Conservation (phyloP, 2,797 vertebrate species). For the Salmo trutta region DNA sequence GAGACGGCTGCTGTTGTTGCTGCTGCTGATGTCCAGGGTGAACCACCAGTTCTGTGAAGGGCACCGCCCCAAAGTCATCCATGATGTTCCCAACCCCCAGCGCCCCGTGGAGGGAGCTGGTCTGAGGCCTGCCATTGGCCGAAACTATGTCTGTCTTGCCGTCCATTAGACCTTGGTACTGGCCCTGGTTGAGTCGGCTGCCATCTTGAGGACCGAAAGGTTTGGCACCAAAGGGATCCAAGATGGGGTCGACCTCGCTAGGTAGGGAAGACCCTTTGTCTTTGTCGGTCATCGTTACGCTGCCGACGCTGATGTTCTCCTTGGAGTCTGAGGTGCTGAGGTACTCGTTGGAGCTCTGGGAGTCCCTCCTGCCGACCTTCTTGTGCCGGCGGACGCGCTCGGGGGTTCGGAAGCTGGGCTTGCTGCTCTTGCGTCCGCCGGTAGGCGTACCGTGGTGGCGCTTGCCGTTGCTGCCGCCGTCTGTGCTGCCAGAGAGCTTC, state of each 20-base stretch:
- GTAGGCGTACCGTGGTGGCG: constrained; percentile 91
- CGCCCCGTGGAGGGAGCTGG: constrained; percentile 71
- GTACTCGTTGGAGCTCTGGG: constrained; percentile 96
- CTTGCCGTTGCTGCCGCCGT: constrained; percentile 83
- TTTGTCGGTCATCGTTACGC: constrained; percentile 74
- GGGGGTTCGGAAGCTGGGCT: constrained; percentile 88
- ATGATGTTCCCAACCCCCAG: constrained; percentile 76
- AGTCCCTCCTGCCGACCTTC: constrained; percentile 88
- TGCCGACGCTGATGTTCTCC: constrained; percentile 90
- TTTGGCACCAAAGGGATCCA: constrained; percentile 93
- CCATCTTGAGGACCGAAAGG: constrained; percentile 88
- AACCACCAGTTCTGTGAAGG: constrained; percentile 89
- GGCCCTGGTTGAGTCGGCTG: constrained; percentile 75
- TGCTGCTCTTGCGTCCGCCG: constrained; percentile 79
- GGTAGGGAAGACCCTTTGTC: constrained; percentile 78
- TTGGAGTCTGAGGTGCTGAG: constrained; percentile 92
- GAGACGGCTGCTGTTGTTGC: constrained; percentile 39
- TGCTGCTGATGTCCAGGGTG: constrained; percentile 60
- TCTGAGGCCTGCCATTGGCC: constrained; percentile 72
- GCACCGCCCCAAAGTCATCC: constrained; percentile 94
- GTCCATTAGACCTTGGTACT: constrained; percentile 81
- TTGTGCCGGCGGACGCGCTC: constrained; percentile 88
- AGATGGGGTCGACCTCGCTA: constrained; percentile 75
- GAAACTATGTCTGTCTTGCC: constrained; percentile 71
- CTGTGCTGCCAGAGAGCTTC: constrained; percentile 85